phyloP scores from a whole-genome alignment of 2,797 vertebrate species.

The Naso thynnoides region DNA sequence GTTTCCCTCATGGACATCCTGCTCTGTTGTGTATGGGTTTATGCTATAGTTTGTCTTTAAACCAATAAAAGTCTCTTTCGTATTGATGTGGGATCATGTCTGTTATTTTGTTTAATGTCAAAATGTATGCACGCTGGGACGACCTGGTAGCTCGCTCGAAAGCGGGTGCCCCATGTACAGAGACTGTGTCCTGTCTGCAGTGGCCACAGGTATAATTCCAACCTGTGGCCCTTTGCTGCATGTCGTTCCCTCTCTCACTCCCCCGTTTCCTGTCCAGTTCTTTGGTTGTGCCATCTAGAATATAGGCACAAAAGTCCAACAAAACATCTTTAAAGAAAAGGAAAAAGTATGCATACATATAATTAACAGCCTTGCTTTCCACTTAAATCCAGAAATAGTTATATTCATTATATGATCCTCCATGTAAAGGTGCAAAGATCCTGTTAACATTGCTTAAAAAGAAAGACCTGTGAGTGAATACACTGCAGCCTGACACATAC shows the following conservation, averaged over 20 bases:
- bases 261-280: too few species aligned
- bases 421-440: neutral
- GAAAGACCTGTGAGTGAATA: neutral
- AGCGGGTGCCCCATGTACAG: too few species aligned
- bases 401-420: neutral
- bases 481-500: neutral
- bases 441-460: neutral
- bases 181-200: too few species aligned
- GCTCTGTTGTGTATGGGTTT: slow-evolving; percentile 45
- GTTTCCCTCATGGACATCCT: slow-evolving; percentile 22
- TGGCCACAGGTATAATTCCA: too few species aligned
- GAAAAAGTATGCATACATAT: neutral
- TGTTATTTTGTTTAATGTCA: neutral
- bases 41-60: slow-evolving; percentile 59
- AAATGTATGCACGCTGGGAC: too few species aligned
- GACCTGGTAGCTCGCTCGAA: too few species aligned
- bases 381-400: neutral
- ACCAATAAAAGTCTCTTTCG: slow-evolving; percentile 70
- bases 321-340: too few species aligned
- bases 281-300: too few species aligned
- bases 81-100: slow-evolving; percentile 11
- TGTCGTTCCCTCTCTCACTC: too few species aligned
- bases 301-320: too few species aligned
- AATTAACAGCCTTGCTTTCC: neutral
- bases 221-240: too few species aligned